Percentiles rank a stretch among this genome's conserved stretches.
phyloP scores from a whole-genome alignment of 2,797 vertebrate genomes.

The Brachyrhaphis roseni region DNA sequence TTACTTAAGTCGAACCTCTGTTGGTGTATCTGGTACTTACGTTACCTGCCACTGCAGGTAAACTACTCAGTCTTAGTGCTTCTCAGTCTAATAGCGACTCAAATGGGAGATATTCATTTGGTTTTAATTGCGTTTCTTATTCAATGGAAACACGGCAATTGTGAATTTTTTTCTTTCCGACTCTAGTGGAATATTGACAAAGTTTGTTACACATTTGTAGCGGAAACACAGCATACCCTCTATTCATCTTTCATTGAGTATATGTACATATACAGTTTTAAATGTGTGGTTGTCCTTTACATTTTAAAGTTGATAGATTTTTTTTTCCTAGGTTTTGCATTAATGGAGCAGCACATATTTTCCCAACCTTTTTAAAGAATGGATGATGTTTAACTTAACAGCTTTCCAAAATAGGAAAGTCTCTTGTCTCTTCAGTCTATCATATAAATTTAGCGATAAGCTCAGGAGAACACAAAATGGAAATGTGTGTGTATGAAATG shows the following conservation, averaged over 20 bases:
- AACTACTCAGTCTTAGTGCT: too few species aligned
- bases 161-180: accelerated
- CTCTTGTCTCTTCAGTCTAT: constrained; percentile 1
- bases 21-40: too few species aligned
- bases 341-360: not conserved
- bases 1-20: too few species aligned
- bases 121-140: too few species aligned
- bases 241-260: not conserved
- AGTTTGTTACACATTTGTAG: too few species aligned
- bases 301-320: not conserved
- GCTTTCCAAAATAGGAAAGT: constrained; percentile 5
- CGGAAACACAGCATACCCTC: too few species aligned
- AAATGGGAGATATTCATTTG: too few species aligned
- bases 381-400: constrained; percentile 1
- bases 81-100: too few species aligned
- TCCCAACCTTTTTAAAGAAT: constrained; percentile 13
- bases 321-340: not conserved
- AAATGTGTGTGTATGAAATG: constrained; percentile 42
- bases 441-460: constrained; percentile 28
- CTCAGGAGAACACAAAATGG: not conserved
- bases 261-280: not conserved
- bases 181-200: too few species aligned
- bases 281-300: not conserved
- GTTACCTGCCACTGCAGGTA: too few species aligned
- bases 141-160: too few species aligned